Conservation (phyloP, 2,888 invertebrate species). For the Axea sp. region DNA sequence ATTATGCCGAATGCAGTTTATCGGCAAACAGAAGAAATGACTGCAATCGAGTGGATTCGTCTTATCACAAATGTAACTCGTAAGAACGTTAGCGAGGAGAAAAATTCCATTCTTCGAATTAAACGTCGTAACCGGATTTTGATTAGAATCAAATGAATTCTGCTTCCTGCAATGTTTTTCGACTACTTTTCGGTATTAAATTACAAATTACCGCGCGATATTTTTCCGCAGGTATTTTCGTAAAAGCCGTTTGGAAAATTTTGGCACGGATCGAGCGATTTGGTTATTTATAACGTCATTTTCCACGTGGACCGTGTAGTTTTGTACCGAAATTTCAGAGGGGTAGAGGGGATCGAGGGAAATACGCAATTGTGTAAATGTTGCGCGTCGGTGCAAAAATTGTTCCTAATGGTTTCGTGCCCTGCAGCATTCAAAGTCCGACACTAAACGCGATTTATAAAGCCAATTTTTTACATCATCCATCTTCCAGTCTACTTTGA, state of each 20-base stretch:
- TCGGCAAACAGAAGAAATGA: no score
- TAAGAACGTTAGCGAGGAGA: no score
- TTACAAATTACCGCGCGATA: background rate
- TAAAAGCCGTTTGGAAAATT: conserved; percentile 1
- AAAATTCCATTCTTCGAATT: no score
- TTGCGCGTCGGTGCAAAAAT: conserved; percentile 11
- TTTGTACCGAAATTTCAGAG: conserved; percentile 10
- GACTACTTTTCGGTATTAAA: no score
- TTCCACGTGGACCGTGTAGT: conserved; percentile 7
- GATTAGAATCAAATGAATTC: no score
- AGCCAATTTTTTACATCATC: conserved; percentile 39
- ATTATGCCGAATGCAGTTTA: no score
- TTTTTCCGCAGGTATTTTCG: conserved; percentile 11
- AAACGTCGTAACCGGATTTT: no score
- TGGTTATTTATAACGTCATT: conserved; percentile 27
- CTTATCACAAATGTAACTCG: no score
- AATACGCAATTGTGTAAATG: conserved; percentile 27
- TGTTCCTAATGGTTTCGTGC: conserved; percentile 19
- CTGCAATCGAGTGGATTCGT: no score
- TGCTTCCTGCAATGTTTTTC: no score
- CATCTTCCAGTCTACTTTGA: conserved; percentile 41
- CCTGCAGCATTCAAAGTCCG: conserved; percentile 9
- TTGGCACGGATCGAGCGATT: conserved; percentile 12
- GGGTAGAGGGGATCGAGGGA: no score
- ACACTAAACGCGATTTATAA: conserved; percentile 28